Conservation (phyloP, 2,797 vertebrate species). For the Sebastes reedi region DNA sequence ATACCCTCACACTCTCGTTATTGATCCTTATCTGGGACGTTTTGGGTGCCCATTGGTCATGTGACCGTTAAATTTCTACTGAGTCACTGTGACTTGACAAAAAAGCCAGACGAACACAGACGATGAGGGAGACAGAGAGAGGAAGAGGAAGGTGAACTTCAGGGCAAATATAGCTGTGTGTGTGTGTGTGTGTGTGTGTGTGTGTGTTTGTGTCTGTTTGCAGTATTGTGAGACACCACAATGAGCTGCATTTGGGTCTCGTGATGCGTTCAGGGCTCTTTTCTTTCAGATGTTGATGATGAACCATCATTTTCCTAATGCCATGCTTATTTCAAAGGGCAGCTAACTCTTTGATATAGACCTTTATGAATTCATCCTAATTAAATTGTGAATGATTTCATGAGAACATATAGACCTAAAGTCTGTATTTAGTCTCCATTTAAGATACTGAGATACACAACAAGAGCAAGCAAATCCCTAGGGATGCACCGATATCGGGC, state of each 20-base stretch:
- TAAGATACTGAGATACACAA: neutral
- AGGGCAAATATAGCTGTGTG: neutral
- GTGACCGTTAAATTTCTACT: conserved; percentile 23
- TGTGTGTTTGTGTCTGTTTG: too few species aligned
- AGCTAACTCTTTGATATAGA: neutral
- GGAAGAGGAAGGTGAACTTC: conserved; percentile 24
- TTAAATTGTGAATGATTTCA: neutral
- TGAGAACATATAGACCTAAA: neutral
- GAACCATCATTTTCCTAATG: too few species aligned
- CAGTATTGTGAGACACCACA: neutral
- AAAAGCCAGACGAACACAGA: neutral
- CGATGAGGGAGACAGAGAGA: neutral
- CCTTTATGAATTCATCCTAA: neutral
- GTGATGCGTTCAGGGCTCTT: neutral
- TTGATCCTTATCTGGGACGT: neutral
- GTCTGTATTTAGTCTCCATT: neutral
- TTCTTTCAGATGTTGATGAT: neutral
- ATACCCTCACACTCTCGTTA: neutral
- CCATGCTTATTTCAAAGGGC: neutral
- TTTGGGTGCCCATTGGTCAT: neutral
- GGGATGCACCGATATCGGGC: too few species aligned
- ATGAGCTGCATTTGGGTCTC: neutral
- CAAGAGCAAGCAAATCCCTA: neutral
- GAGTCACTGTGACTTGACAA: conserved; percentile 73
- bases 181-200: neutral